Evolutionary conservation across 2,888 invertebrate genomes (phyloP).

Genomic region (Gonocerus acuteangulatus): DNA sequence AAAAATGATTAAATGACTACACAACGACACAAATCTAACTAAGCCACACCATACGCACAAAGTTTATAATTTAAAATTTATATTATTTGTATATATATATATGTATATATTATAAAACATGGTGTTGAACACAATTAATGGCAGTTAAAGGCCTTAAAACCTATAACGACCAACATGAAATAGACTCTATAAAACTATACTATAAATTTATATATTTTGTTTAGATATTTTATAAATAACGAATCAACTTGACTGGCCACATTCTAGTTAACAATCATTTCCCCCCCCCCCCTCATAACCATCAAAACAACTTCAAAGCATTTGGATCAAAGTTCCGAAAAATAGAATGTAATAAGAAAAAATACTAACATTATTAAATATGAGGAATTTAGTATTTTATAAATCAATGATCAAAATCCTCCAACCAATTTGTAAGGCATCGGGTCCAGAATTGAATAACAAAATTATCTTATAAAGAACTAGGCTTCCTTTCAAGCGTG

Average conservation of each 20-base stretch:
- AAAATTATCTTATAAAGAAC: too few relatives aligned
- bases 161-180: slow-evolving; percentile 20
- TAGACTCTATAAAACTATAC: slow-evolving; percentile 23
- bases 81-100: neutral
- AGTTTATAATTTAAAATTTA: slow-evolving; percentile 2
- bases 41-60: neutral
- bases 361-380: neutral
- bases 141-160: slow-evolving; percentile 23
- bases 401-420: too few relatives aligned
- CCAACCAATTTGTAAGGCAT: too few relatives aligned
- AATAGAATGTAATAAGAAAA: neutral
- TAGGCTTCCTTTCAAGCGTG: too few relatives aligned
- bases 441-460: too few relatives aligned
- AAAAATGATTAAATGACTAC: slow-evolving; percentile 2
- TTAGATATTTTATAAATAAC: slow-evolving; percentile 1
- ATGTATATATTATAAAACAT: slow-evolving; percentile 11
- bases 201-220: slow-evolving; percentile 3
- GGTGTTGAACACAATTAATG: slow-evolving; percentile 24
- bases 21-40: slow-evolving; percentile 17
- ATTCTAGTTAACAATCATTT: neutral
- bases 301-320: too few relatives aligned
- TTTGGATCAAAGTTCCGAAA: too few relatives aligned
- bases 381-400: neutral
- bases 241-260: slow-evolving; percentile 22
- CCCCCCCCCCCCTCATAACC: neutral